Conservation (phyloP, 2,113 vertebrate genomes). For the Desmodus rotundus region DNA sequence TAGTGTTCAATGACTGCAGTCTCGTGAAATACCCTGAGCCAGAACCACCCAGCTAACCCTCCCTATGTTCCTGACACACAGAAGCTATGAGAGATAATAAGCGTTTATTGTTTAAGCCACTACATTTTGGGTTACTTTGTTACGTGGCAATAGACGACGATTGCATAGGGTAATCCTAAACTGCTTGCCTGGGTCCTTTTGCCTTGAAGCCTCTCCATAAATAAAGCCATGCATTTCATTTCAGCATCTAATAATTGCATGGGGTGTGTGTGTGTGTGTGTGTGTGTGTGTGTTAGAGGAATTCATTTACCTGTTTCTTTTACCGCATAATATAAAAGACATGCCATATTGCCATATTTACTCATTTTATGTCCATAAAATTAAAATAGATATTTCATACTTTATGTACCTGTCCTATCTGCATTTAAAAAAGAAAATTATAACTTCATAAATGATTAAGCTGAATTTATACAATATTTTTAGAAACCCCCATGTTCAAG, state of each 20-base stretch:
- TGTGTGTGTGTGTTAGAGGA: background rate
- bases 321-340: background rate
- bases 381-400: background rate
- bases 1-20: background rate
- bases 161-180: background rate
- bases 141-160: background rate
- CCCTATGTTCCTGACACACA: background rate
- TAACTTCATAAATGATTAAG: background rate
- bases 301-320: background rate
- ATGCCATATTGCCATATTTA: background rate
- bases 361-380: background rate
- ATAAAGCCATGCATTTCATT: background rate
- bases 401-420: background rate
- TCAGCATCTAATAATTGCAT: background rate
- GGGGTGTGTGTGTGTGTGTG: background rate
- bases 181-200: background rate
- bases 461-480: background rate
- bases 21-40: background rate
- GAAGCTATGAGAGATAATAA: background rate
- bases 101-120: background rate
- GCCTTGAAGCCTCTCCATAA: background rate
- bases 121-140: background rate
- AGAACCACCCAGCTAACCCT: background rate
- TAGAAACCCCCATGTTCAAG: background rate
- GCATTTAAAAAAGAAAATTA: background rate